Percentiles rank a stretch among this genome's conserved stretches.
These are phyloP conservation scores for Caprella mutica DNA, from an alignment of 2,888 invertebrate species.

Conservation along the genomic window DNA sequence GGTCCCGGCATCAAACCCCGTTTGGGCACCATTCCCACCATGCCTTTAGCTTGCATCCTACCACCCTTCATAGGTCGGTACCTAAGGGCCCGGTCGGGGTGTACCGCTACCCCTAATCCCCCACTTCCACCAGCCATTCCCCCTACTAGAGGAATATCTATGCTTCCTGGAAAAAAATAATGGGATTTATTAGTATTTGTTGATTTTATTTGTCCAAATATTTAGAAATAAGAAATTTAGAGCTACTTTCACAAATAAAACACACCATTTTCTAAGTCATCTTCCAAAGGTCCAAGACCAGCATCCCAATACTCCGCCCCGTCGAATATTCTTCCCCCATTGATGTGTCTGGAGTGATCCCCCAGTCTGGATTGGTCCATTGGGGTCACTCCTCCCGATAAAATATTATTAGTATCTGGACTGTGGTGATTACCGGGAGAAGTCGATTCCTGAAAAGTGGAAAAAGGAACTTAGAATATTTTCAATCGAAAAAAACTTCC, in stretches of 20 bases:
- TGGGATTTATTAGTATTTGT: too few relatives aligned
- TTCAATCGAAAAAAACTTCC: slow-evolving; percentile 7
- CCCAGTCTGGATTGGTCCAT: slow-evolving; percentile 32
- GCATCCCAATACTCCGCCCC: slow-evolving; percentile 39
- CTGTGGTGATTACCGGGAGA: slow-evolving; percentile 49
- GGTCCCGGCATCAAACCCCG: slow-evolving; percentile 29
- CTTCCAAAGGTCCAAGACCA: slow-evolving; percentile 38
- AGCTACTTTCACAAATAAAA: too few relatives aligned
- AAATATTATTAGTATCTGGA: slow-evolving; percentile 43
- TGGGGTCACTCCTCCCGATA: slow-evolving; percentile 34
- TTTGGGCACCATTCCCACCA: slow-evolving; percentile 43
- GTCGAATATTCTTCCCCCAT: too few relatives aligned
- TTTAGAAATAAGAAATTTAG: too few relatives aligned
- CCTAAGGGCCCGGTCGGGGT: slow-evolving; percentile 38
- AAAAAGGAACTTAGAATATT: slow-evolving; percentile 13
- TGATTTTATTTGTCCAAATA: too few relatives aligned
- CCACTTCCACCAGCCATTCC: slow-evolving; percentile 21
- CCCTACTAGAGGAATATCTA: slow-evolving; percentile 33
- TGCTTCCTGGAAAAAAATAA: too few relatives aligned
- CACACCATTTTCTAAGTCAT: slow-evolving; percentile 38
- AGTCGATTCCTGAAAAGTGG: slow-evolving; percentile 46
- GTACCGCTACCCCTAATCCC: slow-evolving; percentile 16
- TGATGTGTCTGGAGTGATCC: too few relatives aligned
- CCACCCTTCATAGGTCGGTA: slow-evolving; percentile 51
- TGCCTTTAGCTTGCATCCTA: slow-evolving; percentile 50